Conservation (phyloP, 2,888 invertebrate genomes). For the Mythimna pallens region DNA sequence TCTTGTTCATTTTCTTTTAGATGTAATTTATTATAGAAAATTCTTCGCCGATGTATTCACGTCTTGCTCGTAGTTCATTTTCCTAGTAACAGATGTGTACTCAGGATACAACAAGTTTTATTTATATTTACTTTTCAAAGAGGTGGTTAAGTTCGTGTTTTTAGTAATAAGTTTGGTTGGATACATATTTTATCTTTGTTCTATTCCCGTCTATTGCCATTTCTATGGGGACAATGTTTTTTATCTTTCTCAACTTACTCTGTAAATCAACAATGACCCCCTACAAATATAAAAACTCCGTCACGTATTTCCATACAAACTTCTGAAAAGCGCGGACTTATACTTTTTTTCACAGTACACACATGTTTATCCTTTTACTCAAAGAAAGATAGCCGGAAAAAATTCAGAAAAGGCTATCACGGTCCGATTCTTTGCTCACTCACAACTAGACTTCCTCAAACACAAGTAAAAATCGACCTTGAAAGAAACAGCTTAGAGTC, state of each 20-base stretch:
- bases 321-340: slow-evolving; percentile 41
- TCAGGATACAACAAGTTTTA: not conserved
- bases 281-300: slow-evolving; percentile 16
- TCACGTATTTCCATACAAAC: slow-evolving; percentile 39
- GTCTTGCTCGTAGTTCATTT: not conserved
- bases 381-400: slow-evolving; percentile 84
- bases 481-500: slow-evolving; percentile 39
- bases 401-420: slow-evolving; percentile 82
- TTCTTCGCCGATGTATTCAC: not conserved
- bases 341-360: slow-evolving; percentile 66
- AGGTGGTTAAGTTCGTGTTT: not conserved
- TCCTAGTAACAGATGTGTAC: slow-evolving; percentile 12
- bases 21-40: not conserved
- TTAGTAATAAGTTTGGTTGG: not conserved
- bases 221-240: not conserved
- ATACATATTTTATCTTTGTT: not conserved
- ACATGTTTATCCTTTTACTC: slow-evolving; percentile 81
- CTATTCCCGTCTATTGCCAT: not conserved
- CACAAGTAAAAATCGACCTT: slow-evolving; percentile 68
- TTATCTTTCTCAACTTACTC: not conserved
- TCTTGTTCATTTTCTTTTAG: not conserved
- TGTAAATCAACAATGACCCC: slow-evolving; percentile 19
- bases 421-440: slow-evolving; percentile 74
- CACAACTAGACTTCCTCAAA: slow-evolving; percentile 12
- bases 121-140: slow-evolving; percentile 1